These are phyloP conservation scores for Ormyrus rosae DNA, from an alignment of 2,888 invertebrate genomes.

Conservation along the genomic window DNA sequence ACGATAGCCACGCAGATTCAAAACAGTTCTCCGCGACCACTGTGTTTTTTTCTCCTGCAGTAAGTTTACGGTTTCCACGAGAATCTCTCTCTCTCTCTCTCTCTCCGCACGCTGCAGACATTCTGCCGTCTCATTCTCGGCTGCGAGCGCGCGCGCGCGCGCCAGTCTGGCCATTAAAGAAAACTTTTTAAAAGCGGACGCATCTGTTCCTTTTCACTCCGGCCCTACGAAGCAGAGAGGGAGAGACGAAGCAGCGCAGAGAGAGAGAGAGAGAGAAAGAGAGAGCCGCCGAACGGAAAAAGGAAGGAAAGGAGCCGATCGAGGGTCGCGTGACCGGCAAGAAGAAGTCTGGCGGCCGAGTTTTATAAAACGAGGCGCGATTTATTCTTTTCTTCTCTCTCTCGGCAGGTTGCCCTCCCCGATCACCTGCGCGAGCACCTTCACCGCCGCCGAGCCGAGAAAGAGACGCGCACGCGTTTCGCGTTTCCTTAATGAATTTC, in stretches of 20 bases:
- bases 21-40: too few species aligned
- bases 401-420: slow-evolving; percentile 7
- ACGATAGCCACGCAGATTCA: too few species aligned
- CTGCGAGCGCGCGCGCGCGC: background rate
- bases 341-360: background rate
- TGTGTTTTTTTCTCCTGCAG: background rate
- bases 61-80: slow-evolving; percentile 5
- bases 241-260: too few species aligned
- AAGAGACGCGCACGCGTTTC: background rate
- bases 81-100: too few species aligned
- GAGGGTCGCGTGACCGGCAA: slow-evolving; percentile 18
- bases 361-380: slow-evolving; percentile 29
- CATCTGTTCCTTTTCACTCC: slow-evolving; percentile 16
- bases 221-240: background rate
- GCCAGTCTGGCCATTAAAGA: background rate
- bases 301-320: background rate
- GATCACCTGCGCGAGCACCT: slow-evolving; percentile 26
- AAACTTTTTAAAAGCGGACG: slow-evolving; percentile 23
- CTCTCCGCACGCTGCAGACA: background rate
- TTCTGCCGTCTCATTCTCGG: slow-evolving; percentile 28
- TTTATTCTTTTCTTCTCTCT: slow-evolving; percentile 1
- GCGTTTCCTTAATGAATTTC: background rate
- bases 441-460: background rate
- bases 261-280: too few species aligned
- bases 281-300: too few species aligned